phyloP scores from a whole-genome alignment of 2,113 vertebrate genomes.

The Callionymus lyra region DNA sequence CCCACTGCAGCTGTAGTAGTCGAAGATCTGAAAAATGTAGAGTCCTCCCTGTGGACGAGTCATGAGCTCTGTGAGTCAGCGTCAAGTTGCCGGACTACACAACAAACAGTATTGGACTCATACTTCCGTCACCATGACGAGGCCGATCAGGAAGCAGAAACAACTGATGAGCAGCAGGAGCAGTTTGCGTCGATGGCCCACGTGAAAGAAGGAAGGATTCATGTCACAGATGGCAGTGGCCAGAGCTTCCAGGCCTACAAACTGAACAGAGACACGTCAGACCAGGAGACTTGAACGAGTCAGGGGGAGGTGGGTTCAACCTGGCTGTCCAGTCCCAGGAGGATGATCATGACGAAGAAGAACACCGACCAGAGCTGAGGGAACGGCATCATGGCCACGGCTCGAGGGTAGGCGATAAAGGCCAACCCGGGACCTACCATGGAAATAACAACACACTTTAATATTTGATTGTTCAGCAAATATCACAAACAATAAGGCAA shows the following conservation, averaged over 20 bases:
- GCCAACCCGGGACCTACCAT: constrained; percentile 68
- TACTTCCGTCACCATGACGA: constrained; percentile 72
- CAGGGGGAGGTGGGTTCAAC: constrained; percentile 23
- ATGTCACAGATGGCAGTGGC: constrained; percentile 62
- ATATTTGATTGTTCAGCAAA: neutral
- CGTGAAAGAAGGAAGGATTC: constrained; percentile 60
- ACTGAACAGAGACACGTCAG: constrained; percentile 42
- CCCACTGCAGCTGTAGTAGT: constrained; percentile 89
- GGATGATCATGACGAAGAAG: constrained; percentile 72
- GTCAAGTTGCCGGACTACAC: neutral
- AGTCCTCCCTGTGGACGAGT: constrained; percentile 76
- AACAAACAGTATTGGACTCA: constrained; percentile 11
- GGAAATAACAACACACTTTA: neutral
- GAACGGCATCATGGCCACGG: constrained; percentile 72
- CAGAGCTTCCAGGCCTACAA: constrained; percentile 69
- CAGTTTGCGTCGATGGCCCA: constrained; percentile 65
- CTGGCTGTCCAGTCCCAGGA: constrained; percentile 70
- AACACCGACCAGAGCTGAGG: constrained; percentile 69
- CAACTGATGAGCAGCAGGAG: constrained; percentile 59
- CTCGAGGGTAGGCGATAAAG: constrained; percentile 71
- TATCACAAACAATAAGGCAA: neutral
- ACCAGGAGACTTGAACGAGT: neutral
- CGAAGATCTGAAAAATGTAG: constrained; percentile 93
- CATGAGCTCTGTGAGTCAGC: neutral
- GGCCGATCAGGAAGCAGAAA: constrained; percentile 57